Conservation (phyloP, 2,113 vertebrate genomes). For the Alaudala cheleensis region DNA sequence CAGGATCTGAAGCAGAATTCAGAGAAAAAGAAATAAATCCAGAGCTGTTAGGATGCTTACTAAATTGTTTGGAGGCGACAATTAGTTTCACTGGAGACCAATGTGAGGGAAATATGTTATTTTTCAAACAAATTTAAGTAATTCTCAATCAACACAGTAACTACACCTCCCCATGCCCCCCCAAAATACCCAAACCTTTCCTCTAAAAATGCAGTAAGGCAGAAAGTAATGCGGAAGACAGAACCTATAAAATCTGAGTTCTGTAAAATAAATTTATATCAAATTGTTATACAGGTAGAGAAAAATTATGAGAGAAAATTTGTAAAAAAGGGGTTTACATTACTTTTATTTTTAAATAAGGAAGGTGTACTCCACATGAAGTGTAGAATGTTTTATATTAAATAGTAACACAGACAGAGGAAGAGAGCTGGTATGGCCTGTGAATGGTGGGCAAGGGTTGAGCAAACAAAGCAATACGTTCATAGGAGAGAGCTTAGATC, state of each 20-base stretch:
- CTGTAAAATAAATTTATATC: background rate
- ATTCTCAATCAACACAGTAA: background rate
- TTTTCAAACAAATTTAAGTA: background rate
- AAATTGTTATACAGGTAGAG: background rate
- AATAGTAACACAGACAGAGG: background rate
- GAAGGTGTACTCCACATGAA: accelerated
- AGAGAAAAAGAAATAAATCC: background rate
- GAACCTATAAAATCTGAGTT: background rate
- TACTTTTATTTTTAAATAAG: background rate
- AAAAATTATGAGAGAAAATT: background rate
- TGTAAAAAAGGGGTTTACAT: background rate
- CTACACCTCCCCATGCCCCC: too few relatives aligned
- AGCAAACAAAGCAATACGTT: background rate
- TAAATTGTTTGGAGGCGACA: background rate
- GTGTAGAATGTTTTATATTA: background rate
- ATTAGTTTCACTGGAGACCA: background rate
- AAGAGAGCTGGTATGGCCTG: background rate
- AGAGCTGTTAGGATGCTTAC: background rate
- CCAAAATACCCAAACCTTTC: too few relatives aligned
- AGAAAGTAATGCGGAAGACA: background rate
- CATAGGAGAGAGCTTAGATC: background rate
- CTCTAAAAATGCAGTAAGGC: accelerated
- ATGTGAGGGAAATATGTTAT: background rate
- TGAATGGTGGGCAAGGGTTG: background rate
- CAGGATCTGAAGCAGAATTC: background rate